Evolutionary conservation across 2,797 vertebrate species (phyloP), one percentile per base, ranked within the genome.

Genomic region (Microcaecilia unicolor): DNA sequence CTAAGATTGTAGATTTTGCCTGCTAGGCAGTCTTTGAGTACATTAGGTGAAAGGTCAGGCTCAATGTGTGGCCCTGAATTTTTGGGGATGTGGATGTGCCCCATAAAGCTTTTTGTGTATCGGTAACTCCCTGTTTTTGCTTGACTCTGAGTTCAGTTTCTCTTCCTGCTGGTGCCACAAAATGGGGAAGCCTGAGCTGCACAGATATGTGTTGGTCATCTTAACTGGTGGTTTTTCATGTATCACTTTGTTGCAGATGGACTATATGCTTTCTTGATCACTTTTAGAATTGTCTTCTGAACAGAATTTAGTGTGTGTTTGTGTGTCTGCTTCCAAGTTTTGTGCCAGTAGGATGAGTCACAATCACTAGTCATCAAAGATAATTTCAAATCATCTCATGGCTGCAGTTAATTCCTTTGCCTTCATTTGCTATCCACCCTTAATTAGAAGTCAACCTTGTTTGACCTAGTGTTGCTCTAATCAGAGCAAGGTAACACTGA

Each of bases 281-380:
- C 57, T 15, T 3, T 28, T 28, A 0, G 44, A 27, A 34, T 55
- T 48, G 36, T 50, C 59, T 54, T 68, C 66, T 58, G 47, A 58
- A n/a, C n/a, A n/a, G n/a, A 46, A 54, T 37, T 55, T 55, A 43
- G 30, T 58, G 41, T 38, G 11, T 26, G 42, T 32, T 11, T 47
- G 11, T 52, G 49, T 39, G 44, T 45, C 43, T 43, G 20, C 39
- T 65, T 34, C 43, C 55, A 62, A 58, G 41, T 51, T 37, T 51
- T 58, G 46, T 15, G 44, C 55, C n/a, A n/a, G n/a, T n/a, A n/a
- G n/a, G 69, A 48, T 70, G 67, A 60, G 55, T 64, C 52, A 68
- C 43, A 52, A 45, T 58, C 55, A 41, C 37, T 48, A 44, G 59
- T 61, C 43, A 51, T 59, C 41, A 34, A 51, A 61, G 37, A 30